A percentile compares a stretch with the other conserved stretches of the same genome.
Evolutionary conservation across 2,113 vertebrate species (phyloP).

Genomic region (Daphoenositta chrysoptera): DNA sequence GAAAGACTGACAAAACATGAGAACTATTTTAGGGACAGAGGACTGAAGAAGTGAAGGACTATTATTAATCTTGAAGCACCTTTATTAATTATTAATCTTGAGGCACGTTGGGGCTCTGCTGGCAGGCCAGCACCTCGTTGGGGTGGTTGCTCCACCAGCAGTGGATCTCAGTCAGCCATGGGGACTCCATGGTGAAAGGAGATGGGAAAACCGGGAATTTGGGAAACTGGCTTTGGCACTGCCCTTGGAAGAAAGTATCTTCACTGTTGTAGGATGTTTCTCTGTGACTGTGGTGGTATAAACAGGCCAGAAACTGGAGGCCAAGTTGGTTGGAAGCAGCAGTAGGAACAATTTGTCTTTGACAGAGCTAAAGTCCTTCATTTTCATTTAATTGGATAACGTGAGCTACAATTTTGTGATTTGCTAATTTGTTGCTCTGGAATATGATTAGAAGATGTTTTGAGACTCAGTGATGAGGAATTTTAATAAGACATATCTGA

Average conservation of each 20-base stretch:
- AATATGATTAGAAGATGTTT: conserved; percentile 66
- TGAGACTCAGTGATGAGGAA: conserved; percentile 51
- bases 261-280: background rate
- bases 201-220: background rate
- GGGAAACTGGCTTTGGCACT: background rate
- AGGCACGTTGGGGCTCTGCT: fast-evolving
- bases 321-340: conserved; percentile 1
- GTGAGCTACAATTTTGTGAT: conserved; percentile 48
- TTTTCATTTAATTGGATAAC: conserved; percentile 62
- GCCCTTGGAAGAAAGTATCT: background rate
- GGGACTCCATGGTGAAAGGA: background rate
- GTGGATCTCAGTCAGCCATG: fast-evolving
- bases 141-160: background rate
- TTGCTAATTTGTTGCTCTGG: conserved; percentile 58
- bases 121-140: fast-evolving
- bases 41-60: background rate
- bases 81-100: background rate
- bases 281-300: background rate
- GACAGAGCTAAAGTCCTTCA: conserved; percentile 33
- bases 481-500: conserved; percentile 58
- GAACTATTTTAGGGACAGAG: background rate
- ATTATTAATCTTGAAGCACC: background rate
- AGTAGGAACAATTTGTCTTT: conserved; percentile 38
- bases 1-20: background rate
- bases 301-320: background rate